phyloP scores from a whole-genome alignment of 2,888 invertebrate genomes.

The Dasysyrphus tricinctus region DNA sequence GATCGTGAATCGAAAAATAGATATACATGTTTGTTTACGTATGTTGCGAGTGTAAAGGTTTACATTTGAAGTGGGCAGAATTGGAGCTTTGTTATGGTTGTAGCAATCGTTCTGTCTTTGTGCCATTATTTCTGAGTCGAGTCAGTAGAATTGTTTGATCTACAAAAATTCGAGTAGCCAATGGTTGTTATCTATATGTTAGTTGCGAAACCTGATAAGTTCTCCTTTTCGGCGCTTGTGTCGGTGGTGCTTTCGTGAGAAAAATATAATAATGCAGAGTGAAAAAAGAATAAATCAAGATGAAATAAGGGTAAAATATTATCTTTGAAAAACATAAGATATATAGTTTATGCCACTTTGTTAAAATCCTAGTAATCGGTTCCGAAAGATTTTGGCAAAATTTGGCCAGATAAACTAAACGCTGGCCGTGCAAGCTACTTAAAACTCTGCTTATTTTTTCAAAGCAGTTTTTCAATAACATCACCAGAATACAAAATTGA shows the following conservation, averaged over 20 bases:
- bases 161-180: background rate
- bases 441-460: background rate
- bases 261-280: background rate
- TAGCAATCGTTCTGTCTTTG: constrained; percentile 45
- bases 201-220: background rate
- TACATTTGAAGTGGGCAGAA: constrained; percentile 50
- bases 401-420: background rate
- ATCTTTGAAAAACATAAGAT: too few relatives aligned
- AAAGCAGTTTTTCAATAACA: background rate
- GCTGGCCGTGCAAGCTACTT: background rate
- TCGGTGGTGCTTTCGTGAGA: background rate
- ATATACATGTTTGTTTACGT: constrained; percentile 49
- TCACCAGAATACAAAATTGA: background rate
- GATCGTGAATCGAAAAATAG: constrained; percentile 37
- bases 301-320: too few relatives aligned
- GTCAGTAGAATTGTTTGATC: background rate
- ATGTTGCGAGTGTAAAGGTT: constrained; percentile 58
- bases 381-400: too few relatives aligned
- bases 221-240: background rate
- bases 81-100: constrained; percentile 50
- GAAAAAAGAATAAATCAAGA: too few relatives aligned
- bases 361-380: background rate
- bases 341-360: background rate
- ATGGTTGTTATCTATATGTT: background rate
- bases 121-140: constrained; percentile 7